Evolutionary conservation across 2,888 invertebrate genomes (phyloP), one percentile per base, ranked within the genome.

Genomic region (Prosapia bicincta): DNA sequence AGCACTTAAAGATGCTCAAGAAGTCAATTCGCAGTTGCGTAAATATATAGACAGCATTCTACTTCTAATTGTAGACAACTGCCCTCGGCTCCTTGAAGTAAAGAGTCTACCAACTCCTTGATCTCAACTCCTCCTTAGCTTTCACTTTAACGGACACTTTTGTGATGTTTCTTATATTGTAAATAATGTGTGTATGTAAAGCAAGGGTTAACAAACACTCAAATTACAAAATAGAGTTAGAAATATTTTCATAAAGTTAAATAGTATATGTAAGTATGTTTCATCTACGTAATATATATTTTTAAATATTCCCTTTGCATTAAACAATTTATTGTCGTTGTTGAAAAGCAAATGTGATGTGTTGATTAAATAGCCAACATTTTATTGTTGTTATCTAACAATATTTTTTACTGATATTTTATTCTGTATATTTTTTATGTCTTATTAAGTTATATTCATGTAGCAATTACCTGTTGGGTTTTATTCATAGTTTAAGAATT

Each of bases 21-120:
- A 98, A 83, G 97, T 96, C 75, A 98, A 98, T 85, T 88, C 92
- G 75, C 95, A 98, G 84, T 90, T 99, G 78, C 90, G 96, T 83
- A 90, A 93, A 80, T 99, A 99, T 87, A 98, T 99, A 81, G 98
- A 99, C 84, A 95, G 94, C 75, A 98, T 99, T 81, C 88, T 99
- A 77, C 88, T 98, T 80, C 93, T 96, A 80, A 98, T 99, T 81
- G 95, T 99, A 74, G 98, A 99, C 85, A 96, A 97, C 86, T 95
- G 98, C 87, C 99, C 99, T n/a, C 96, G 98, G 84, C 88, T 99
- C 72, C 88, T 99, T 79, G 99, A 99, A 89, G 94, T 95, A 25
- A 95, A 95, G 85, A 69, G 66, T 23, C 72, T 69, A 20, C 76
- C 73, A 6, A 71, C 71, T 54, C 75, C 71, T 71, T 75, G 75